Percentiles rank a stretch among this genome's conserved stretches.
Conservation (phyloP, 2,797 vertebrate genomes). For the Odontamblyopus lacepedii region DNA sequence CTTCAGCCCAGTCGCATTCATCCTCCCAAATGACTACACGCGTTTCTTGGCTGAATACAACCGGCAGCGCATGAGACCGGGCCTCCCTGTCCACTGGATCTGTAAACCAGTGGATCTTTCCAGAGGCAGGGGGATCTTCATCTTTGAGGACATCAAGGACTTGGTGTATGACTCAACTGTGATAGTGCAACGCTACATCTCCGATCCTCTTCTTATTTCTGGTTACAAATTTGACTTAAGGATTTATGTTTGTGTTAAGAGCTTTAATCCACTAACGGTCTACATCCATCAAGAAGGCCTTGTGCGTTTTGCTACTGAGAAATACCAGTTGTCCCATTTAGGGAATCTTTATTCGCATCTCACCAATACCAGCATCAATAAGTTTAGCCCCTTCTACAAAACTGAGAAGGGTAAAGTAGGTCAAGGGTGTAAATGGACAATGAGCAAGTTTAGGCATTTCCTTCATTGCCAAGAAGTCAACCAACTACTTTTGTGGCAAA, state of each 20-base stretch:
- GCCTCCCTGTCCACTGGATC: slow-evolving; percentile 74
- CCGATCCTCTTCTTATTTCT: slow-evolving; percentile 80
- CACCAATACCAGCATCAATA: slow-evolving; percentile 88
- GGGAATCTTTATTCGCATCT: slow-evolving; percentile 80
- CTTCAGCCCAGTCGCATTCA: slow-evolving; percentile 79
- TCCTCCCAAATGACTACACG: slow-evolving; percentile 80
- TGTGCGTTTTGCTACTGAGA: slow-evolving; percentile 84
- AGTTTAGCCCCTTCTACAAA: slow-evolving; percentile 74
- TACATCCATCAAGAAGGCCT: slow-evolving; percentile 83
- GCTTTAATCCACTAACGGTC: slow-evolving; percentile 81
- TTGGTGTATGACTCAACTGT: slow-evolving; percentile 76
- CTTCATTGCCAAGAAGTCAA: slow-evolving; percentile 71
- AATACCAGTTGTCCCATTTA: slow-evolving; percentile 76
- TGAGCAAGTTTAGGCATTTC: slow-evolving; percentile 81
- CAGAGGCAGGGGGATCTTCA: slow-evolving; percentile 78
- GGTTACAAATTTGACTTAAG: slow-evolving; percentile 85
- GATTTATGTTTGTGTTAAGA: slow-evolving; percentile 82
- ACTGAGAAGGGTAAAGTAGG: slow-evolving; percentile 78
- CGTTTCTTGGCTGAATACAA: slow-evolving; percentile 78
- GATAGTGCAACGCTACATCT: slow-evolving; percentile 83
- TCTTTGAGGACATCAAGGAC: slow-evolving; percentile 81
- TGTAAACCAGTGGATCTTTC: slow-evolving; percentile 83
- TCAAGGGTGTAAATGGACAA: slow-evolving; percentile 82
- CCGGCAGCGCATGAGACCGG: slow-evolving; percentile 50
- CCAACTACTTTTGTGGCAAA: slow-evolving; percentile 76